A percentile compares a stretch with the other conserved stretches of the same genome.
These are phyloP conservation scores for Protophormia terraenovae DNA, from an alignment of 2,888 invertebrate genomes.

Conservation along the genomic window DNA sequence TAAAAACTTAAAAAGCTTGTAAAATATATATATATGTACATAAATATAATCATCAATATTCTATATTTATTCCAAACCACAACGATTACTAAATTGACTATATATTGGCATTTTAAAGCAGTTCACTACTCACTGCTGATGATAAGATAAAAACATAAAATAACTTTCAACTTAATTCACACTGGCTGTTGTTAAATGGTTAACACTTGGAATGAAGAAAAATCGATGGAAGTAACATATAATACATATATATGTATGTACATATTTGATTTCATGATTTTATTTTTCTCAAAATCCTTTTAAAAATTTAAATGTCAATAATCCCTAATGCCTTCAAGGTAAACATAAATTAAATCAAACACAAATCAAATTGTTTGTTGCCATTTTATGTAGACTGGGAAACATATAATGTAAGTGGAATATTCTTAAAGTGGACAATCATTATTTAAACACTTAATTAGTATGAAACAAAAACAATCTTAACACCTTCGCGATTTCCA, in stretches of 20 bases:
- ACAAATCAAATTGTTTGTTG: neutral
- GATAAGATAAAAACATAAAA: conserved; percentile 21
- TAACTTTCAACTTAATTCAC: neutral
- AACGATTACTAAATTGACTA: neutral
- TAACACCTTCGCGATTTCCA: neutral
- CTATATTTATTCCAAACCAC: neutral
- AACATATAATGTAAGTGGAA: neutral
- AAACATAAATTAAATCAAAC: neutral
- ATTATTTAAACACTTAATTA: neutral
- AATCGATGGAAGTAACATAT: conserved; percentile 6
- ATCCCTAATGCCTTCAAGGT: neutral
- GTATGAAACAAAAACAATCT: neutral
- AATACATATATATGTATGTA: neutral
- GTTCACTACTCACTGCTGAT: neutral
- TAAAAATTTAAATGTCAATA: neutral
- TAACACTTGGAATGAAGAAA: neutral
- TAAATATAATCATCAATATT: neutral
- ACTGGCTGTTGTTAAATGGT: neutral
- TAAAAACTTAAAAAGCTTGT: neutral
- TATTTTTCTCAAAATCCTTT: neutral
- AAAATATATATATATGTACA: neutral
- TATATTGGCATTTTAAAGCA: neutral
- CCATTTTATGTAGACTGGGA: no score
- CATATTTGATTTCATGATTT: neutral
- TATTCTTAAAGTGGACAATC: neutral